A percentile compares a stretch with the other conserved stretches of the same genome.
Evolutionary conservation across 2,888 invertebrate species (phyloP).

Genomic region (Coelogynopora nodosa): DNA sequence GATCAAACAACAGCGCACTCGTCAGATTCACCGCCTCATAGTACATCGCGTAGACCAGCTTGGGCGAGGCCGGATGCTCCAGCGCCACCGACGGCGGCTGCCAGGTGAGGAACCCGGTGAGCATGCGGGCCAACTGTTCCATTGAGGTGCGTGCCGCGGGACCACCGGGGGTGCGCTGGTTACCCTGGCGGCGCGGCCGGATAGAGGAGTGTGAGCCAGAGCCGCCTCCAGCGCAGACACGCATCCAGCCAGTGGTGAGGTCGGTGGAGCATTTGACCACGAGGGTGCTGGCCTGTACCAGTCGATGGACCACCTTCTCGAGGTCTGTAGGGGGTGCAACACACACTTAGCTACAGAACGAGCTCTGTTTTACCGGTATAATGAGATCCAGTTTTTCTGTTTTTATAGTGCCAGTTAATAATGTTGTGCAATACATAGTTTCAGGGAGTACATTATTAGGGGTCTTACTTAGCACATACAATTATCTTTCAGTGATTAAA

Average conservation of each 20-base stretch:
- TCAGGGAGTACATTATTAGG: too few species aligned
- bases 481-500: too few species aligned
- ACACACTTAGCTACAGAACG: too few species aligned
- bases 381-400: too few species aligned
- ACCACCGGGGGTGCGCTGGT: background rate
- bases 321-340: background rate
- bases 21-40: constrained; percentile 4
- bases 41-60: constrained; percentile 46
- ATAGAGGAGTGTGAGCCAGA: background rate
- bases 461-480: too few species aligned
- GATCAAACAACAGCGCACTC: background rate
- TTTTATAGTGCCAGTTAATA: too few species aligned
- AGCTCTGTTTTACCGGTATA: too few species aligned
- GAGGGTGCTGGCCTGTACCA: background rate
- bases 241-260: constrained; percentile 4
- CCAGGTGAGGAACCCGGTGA: background rate
- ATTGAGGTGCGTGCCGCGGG: background rate
- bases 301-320: background rate
- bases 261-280: background rate
- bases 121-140: background rate
- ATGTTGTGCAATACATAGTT: too few species aligned
- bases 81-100: constrained; percentile 46
- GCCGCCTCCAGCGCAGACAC: background rate
- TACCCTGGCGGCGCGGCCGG: background rate
- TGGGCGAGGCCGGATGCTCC: constrained; percentile 46